Conservation (phyloP, 1,140 invertebrate genomes). For the Pantala flavescens region DNA sequence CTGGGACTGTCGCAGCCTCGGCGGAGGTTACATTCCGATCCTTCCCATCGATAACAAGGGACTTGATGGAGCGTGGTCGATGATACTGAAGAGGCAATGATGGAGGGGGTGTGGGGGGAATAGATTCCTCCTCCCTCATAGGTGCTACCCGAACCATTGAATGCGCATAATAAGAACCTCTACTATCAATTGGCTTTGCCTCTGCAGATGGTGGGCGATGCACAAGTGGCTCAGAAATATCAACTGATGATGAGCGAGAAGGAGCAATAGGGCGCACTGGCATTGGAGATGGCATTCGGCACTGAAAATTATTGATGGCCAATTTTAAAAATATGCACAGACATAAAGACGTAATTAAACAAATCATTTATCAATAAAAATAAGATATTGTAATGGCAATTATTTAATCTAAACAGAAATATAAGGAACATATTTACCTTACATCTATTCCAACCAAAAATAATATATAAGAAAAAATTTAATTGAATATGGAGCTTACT, state of each 20-base stretch:
- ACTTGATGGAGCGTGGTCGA: not conserved
- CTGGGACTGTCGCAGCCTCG: slow-evolving; percentile 15
- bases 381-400: no score
- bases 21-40: not conserved
- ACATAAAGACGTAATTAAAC: no score
- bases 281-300: not conserved
- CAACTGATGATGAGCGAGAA: not conserved
- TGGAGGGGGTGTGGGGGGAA: not conserved
- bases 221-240: not conserved
- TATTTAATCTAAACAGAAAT: no score
- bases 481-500: not conserved
- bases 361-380: no score
- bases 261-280: not conserved
- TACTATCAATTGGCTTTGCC: not conserved
- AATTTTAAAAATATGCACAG: not conserved
- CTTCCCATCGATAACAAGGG: not conserved
- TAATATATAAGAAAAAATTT: no score
- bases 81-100: not conserved
- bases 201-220: not conserved
- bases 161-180: not conserved
- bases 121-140: not conserved
- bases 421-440: no score
- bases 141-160: not conserved
- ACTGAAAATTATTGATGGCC: not conserved
- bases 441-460: no score